Evolutionary conservation across 2,113 vertebrate genomes (phyloP).

Genomic region (Agapornis roseicollis): DNA sequence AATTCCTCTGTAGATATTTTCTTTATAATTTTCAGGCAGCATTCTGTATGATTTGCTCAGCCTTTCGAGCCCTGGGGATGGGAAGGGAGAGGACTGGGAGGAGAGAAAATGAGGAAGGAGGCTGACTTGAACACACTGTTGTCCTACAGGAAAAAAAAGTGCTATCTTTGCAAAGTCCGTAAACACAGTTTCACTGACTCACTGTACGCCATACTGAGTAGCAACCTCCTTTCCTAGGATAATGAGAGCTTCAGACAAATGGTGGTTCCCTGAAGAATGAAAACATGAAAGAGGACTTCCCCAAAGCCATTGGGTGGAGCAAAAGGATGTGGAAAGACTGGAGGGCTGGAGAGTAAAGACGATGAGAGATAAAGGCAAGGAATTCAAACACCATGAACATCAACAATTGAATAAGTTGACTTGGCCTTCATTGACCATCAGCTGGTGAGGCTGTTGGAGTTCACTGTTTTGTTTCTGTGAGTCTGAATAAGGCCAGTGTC

Average conservation of each 20-base stretch:
- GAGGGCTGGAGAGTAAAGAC: conserved; percentile 40
- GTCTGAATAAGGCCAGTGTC: background rate
- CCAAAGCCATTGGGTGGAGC: conserved; percentile 61
- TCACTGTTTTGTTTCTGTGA: background rate
- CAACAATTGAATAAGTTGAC: conserved; percentile 18
- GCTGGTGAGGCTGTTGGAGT: background rate
- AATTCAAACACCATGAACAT: conserved; percentile 33
- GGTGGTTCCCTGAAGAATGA: conserved; percentile 48
- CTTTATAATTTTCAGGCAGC: background rate
- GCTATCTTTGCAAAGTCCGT: conserved; percentile 45
- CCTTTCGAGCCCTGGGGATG: background rate
- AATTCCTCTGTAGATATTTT: background rate
- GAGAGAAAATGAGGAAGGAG: conserved; percentile 27
- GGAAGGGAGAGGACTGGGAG: conserved; percentile 20
- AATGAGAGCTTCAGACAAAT: conserved; percentile 14
- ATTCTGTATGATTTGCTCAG: background rate
- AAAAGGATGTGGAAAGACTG: conserved; percentile 56
- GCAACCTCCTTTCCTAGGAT: conserved; percentile 25
- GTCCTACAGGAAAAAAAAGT: conserved; percentile 37
- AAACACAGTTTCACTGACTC: conserved; percentile 51
- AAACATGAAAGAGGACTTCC: conserved; percentile 66
- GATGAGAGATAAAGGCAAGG: conserved; percentile 17
- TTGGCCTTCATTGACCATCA: background rate
- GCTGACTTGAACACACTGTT: background rate
- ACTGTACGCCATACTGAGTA: background rate